Base-by-base conservation (phyloP, 2,113 vertebrate genomes). In the Leuciscus idus region DNA sequence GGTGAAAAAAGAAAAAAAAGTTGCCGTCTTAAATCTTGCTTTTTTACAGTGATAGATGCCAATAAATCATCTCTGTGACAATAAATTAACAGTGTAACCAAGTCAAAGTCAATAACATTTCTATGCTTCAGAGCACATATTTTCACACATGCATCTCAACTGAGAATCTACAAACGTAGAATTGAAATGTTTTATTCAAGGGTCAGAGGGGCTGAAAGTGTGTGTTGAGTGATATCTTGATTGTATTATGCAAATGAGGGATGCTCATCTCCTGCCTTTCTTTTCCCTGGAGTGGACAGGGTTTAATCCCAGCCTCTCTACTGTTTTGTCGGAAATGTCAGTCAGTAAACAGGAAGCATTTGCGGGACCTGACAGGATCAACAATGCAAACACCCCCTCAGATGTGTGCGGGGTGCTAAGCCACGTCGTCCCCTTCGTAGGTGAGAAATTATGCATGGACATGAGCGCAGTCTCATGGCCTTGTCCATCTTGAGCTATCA, bases 291-390 rank as follows among this genome's bases (percentile, higher is more conserved):
- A 76, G 86, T 83, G 23, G 64, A 84, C 59, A 11, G 10, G n/a
- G 30, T 87, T 86, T 89, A 87, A 89, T 88, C 84, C 86, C n/a
- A 76, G 72, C 21, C 28, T 66, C 46, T 57, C 48, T 59, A 36
- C 80, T 81, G 68, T 70, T 80, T 87, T 86, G 73, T 89, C 61
- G 30, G 46, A 87, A 85, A 87, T 86, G 86, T 87, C 86, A 87
- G 84, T 83, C 84, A 64, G 84, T 87, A 83, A 87, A 85, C 84
- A 89, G 81, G 57, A 57, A 72, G 64, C 59, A 19, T 87, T 88
- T 48, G 57, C 75, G 4, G 15, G 26, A 26, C 43, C 62, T 70
- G 84, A 61, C 87, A 68, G 84, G 79, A 75, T 85, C 84, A 39
- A 83, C 80, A 83, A 39, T 17, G 52, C 43, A 72, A 81, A 78